Base-by-base conservation (phyloP, 2,888 invertebrate species). In the Proisotoma minuta region DNA sequence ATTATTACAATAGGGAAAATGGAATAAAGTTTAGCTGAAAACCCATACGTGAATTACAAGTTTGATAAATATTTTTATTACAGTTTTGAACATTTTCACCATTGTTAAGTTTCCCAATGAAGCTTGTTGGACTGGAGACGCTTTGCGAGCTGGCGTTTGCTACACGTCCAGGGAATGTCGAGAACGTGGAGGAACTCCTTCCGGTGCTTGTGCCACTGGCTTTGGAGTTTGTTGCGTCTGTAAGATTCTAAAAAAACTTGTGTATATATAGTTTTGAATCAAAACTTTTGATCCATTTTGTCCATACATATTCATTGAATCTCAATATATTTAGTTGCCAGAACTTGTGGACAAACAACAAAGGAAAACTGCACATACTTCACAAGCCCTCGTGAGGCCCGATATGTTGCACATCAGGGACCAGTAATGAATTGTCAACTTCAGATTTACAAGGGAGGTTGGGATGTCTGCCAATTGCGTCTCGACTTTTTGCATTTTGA, bases 401-500 rank as follows among this genome's bases (percentile, higher is more conserved):
- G 70, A 18, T 73, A 72, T 52, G 70, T 72, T 10, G 63, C 69
- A 26, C 66, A 73, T 57, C 66, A 65, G 48, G 43, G 43, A 18
- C 73, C 73, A 5, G 73, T 73, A 24, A 71, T 73, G 71, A 73
- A 73, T 53, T 73, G 73, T 62, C 73, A 73, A 49, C 65, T 73
- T 22, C 73, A 73, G 65, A 72, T 73, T 8, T 71, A 72, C 68
- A 73, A 73, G 28, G 71, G 71, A 40, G 73, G 71, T 22, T 69
- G 68, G 68, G 73, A 73, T 49, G 71, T 73, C 15, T 73, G 73
- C 48, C 73, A 73, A 57, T 48, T 73, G 15, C 56, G 75, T 47
- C 61, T 75, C 23, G 75, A 75, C 70, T 74, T 74, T 51, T 66
- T 73, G 57, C 71, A 73, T 28, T 74, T 75, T 49, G 72, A 72